phyloP scores from a whole-genome alignment of 2,113 vertebrate genomes.

The Oncorhynchus kisutch region DNA sequence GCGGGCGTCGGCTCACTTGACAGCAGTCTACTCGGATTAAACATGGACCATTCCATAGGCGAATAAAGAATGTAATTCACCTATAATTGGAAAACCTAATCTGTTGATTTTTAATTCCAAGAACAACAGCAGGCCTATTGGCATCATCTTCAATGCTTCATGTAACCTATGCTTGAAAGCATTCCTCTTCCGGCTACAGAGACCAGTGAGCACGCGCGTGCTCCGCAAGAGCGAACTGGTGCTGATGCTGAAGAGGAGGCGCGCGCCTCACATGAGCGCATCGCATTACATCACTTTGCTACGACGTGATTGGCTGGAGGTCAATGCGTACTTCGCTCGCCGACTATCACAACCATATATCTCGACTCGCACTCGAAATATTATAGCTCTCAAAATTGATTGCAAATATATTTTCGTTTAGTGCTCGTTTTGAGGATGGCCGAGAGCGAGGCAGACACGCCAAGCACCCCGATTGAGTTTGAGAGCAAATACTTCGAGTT shows the following conservation, averaged over 20 bases:
- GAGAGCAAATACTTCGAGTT: constrained; percentile 98
- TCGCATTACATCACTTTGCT: constrained; percentile 79
- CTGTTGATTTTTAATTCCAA: no score
- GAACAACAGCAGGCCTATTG: no score
- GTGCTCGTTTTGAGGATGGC: constrained; percentile 79
- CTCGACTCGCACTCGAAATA: constrained; percentile 7
- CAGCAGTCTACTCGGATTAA: no score
- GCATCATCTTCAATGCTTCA: no score
- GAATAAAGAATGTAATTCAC: no score
- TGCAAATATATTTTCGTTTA: background rate
- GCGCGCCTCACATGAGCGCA: constrained; percentile 38
- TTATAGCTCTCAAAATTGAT: background rate
- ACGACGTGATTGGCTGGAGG: constrained; percentile 64
- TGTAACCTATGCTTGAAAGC: background rate
- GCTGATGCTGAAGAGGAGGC: constrained; percentile 66
- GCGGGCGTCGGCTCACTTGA: no score
- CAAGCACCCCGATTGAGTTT: constrained; percentile 94
- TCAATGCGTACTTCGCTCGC: constrained; percentile 34
- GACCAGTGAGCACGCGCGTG: background rate
- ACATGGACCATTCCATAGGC: no score
- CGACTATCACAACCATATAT: constrained; percentile 30
- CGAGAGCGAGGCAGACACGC: constrained; percentile 94
- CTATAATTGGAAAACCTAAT: no score
- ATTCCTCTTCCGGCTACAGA: background rate
- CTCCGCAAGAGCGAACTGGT: constrained; percentile 43